Conservation (phyloP, 2,888 invertebrate genomes). For the Dorcus parallelipipedus region DNA sequence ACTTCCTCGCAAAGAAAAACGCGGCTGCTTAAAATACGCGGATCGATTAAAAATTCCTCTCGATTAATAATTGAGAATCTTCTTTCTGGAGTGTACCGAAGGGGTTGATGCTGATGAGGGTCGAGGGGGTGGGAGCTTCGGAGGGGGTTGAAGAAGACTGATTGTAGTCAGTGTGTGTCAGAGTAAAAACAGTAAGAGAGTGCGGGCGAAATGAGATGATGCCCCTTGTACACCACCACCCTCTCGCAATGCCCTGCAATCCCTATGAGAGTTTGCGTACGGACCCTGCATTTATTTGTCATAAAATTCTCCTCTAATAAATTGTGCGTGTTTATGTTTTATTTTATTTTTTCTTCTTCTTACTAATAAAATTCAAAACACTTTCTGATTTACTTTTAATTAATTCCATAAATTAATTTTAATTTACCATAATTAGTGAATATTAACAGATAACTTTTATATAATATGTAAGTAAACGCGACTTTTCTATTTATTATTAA, state of each 20-base stretch:
- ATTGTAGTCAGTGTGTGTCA: constrained; percentile 50
- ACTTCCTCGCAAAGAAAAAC: constrained; percentile 25
- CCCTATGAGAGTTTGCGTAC: constrained; percentile 32
- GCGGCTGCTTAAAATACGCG: constrained; percentile 31
- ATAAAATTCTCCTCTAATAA: constrained; percentile 32
- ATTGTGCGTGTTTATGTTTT: constrained; percentile 27
- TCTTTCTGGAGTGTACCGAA: constrained; percentile 29
- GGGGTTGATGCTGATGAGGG: constrained; percentile 28
- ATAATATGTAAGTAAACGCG: no score
- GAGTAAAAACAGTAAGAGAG: constrained; percentile 55
- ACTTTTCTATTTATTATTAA: no score
- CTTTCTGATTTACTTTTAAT: neutral
- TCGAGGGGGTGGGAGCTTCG: constrained; percentile 15
- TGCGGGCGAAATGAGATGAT: constrained; percentile 66
- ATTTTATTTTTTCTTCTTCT: constrained; percentile 14
- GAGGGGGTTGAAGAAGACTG: constrained; percentile 44
- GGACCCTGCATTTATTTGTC: constrained; percentile 32
- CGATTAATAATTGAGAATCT: constrained; percentile 37
- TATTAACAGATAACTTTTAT: no score
- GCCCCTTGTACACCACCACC: constrained; percentile 47
- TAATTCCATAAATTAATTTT: no score
- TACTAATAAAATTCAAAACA: neutral
- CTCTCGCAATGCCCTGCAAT: constrained; percentile 24
- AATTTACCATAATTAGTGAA: no score
- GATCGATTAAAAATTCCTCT: constrained; percentile 37